Conservation (phyloP, 2,888 invertebrate genomes). For the Cerastis rubricosa region DNA sequence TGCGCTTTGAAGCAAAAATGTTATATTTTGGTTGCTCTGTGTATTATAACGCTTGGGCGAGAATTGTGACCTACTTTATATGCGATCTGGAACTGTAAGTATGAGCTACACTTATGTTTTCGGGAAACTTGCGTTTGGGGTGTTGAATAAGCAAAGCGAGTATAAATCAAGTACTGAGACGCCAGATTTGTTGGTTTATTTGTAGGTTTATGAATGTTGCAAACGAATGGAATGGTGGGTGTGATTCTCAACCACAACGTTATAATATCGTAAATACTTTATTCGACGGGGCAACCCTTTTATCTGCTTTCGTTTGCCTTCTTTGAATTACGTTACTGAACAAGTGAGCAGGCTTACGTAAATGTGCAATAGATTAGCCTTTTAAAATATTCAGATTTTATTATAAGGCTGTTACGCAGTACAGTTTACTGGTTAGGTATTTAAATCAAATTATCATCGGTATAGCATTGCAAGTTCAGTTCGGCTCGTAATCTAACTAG, state of each 20-base stretch:
- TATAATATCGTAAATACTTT: neutral
- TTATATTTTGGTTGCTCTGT: slow-evolving; percentile 12
- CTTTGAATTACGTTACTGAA: neutral
- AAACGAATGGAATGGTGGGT: neutral
- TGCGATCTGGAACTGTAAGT: slow-evolving; percentile 24
- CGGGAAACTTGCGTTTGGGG: slow-evolving; percentile 3
- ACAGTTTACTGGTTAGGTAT: too few relatives aligned
- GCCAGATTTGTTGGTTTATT: slow-evolving; percentile 11
- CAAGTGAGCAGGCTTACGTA: neutral
- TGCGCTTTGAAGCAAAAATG: slow-evolving; percentile 35
- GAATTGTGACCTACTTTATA: slow-evolving; percentile 39
- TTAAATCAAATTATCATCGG: neutral
- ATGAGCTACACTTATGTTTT: slow-evolving; percentile 29
- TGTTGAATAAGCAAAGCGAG: slow-evolving; percentile 31
- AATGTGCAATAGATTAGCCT: neutral
- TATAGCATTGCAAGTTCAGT: too few relatives aligned
- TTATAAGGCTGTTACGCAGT: too few relatives aligned
- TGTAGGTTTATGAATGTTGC: neutral
- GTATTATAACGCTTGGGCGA: neutral
- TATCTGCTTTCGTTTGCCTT: neutral
- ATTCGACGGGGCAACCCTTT: neutral
- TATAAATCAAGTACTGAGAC: neutral
- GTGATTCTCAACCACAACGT: neutral
- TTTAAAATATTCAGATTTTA: neutral
- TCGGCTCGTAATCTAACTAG: too few relatives aligned